Evolutionary conservation across 2,797 vertebrate genomes (phyloP).

Genomic region (Cirrhinus molitorella): DNA sequence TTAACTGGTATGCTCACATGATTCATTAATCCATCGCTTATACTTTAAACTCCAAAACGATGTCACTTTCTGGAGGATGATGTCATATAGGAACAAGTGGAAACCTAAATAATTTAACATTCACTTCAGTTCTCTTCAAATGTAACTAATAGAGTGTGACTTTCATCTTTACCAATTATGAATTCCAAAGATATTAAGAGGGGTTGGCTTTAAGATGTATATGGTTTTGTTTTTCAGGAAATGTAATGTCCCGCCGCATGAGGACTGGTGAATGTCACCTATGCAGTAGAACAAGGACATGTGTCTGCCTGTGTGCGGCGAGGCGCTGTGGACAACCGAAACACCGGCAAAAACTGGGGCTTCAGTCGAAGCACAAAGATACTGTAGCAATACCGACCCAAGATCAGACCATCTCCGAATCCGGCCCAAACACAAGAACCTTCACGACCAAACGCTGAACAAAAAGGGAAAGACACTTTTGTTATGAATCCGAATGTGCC

Average conservation of each 20-base stretch:
- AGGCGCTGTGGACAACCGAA: conserved; percentile 16
- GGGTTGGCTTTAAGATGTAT: no score
- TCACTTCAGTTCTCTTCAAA: not conserved
- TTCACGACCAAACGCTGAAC: not conserved
- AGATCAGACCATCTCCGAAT: conserved; percentile 58
- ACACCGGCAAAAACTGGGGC: conserved; percentile 40
- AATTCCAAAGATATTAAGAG: no score
- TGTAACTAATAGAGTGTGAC: not conserved
- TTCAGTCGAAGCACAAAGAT: conserved; percentile 60
- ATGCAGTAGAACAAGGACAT: conserved; percentile 63
- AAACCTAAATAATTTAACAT: not conserved
- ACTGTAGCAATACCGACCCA: conserved; percentile 69
- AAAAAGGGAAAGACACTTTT: conserved; percentile 34
- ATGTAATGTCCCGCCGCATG: conserved; percentile 50
- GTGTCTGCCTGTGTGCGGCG: not conserved
- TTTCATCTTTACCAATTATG: not conserved
- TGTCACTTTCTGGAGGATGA: not conserved
- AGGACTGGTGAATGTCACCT: conserved; percentile 58
- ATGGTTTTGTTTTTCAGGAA: conserved; percentile 54
- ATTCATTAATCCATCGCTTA: not conserved
- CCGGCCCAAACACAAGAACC: not conserved
- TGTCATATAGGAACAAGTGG: no score
- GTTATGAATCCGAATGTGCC: conserved; percentile 60
- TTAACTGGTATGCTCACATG: no score
- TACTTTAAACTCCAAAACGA: not conserved